A percentile compares a stretch with the other conserved stretches of the same genome.
Evolutionary conservation across 2,797 vertebrate species (phyloP).

Genomic region (Thunnus albacares): DNA sequence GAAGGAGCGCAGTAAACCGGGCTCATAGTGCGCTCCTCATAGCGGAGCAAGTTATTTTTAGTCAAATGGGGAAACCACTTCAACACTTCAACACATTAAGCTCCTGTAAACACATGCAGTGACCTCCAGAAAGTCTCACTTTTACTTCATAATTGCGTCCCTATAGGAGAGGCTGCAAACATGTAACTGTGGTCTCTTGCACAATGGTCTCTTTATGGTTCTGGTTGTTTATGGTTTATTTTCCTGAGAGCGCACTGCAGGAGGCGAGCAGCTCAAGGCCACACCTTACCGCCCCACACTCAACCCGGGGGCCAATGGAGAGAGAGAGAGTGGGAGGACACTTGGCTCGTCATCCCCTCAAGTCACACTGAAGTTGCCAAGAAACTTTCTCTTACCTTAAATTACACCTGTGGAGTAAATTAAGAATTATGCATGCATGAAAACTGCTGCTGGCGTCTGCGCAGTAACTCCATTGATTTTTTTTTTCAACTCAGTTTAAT

Average conservation of each 20-base stretch:
- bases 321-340: not conserved
- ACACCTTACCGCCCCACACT: slow-evolving; percentile 58
- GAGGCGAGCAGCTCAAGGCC: slow-evolving; percentile 52
- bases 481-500: not conserved
- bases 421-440: not conserved
- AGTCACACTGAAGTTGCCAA: not conserved
- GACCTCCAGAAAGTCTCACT: slow-evolving; percentile 5
- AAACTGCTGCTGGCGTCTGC: not conserved
- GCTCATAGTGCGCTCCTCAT: slow-evolving; percentile 49
- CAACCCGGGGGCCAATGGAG: slow-evolving; percentile 55
- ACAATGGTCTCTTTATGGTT: slow-evolving; percentile 24
- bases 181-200: not conserved
- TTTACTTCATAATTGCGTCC: slow-evolving; percentile 8
- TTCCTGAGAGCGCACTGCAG: slow-evolving; percentile 33
- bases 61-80: slow-evolving; percentile 47
- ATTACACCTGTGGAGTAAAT: slow-evolving; percentile 6
- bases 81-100: not conserved
- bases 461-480: not conserved
- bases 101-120: not conserved
- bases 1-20: slow-evolving; percentile 25
- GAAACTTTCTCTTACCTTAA: slow-evolving; percentile 6
- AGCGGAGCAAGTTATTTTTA: slow-evolving; percentile 72
- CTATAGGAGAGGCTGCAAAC: not conserved
- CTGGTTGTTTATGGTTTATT: slow-evolving; percentile 32
- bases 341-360: not conserved